phyloP scores from a whole-genome alignment of 2,888 invertebrate genomes.

The Lycia hirtaria region DNA sequence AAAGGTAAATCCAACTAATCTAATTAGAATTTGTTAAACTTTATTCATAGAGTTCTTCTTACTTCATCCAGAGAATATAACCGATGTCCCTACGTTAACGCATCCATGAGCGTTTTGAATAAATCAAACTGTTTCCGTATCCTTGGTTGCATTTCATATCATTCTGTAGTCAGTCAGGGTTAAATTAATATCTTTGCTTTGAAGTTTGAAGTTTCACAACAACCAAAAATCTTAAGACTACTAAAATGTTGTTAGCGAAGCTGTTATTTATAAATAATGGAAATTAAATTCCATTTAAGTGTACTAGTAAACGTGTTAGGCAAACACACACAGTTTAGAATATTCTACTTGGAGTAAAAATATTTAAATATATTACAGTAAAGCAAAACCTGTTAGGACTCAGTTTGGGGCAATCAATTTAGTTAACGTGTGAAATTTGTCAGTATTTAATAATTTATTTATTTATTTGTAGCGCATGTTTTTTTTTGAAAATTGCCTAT shows the following conservation, averaged over 20 bases:
- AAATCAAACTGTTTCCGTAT: conserved; percentile 9
- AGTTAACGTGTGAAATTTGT: too few relatives aligned
- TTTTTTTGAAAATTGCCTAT: too few relatives aligned
- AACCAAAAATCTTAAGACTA: conserved; percentile 19
- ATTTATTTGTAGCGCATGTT: too few relatives aligned
- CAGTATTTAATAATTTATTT: too few relatives aligned
- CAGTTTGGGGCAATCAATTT: too few relatives aligned
- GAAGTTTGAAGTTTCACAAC: conserved; percentile 13
- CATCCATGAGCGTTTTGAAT: conserved; percentile 10
- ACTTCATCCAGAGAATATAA: conserved; percentile 5
- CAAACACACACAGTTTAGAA: too few relatives aligned
- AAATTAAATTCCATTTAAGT: too few relatives aligned
- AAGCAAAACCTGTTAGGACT: too few relatives aligned
- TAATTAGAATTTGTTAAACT: background rate
- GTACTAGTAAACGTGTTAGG: too few relatives aligned
- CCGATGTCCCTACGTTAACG: background rate
- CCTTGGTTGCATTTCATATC: conserved; percentile 16
- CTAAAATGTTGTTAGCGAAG: background rate
- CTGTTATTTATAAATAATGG: too few relatives aligned
- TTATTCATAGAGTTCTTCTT: conserved; percentile 8
- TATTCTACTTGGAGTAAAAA: too few relatives aligned
- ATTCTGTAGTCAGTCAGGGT: conserved; percentile 7
- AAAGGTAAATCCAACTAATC: background rate
- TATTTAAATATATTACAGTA: too few relatives aligned
- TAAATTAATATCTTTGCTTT: conserved; percentile 20